Conservation (phyloP, 2,113 vertebrate species). For the Aptenodytes forsteri region DNA sequence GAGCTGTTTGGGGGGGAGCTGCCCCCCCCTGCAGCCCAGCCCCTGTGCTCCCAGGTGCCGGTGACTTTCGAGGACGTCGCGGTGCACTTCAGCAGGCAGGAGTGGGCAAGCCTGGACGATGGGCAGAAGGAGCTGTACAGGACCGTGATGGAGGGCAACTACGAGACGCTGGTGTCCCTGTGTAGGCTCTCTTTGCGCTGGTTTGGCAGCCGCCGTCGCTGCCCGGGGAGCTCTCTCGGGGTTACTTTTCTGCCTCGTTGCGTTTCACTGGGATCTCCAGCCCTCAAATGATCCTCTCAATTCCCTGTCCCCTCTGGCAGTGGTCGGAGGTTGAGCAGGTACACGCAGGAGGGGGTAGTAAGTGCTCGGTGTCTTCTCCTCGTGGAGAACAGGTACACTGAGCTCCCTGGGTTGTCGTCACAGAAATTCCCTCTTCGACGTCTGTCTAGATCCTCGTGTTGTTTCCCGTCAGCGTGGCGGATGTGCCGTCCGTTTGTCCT, state of each 20-base stretch:
- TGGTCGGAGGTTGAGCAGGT: not conserved
- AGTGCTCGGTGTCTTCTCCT: not conserved
- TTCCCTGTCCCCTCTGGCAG: not conserved
- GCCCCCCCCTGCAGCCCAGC: not conserved
- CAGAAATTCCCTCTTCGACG: not conserved
- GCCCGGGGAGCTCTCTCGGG: not conserved
- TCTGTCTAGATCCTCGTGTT: not conserved
- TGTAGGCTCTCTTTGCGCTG: slow-evolving; percentile 51
- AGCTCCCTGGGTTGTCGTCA: not conserved
- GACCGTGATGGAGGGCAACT: slow-evolving; percentile 69
- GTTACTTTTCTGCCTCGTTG: not conserved
- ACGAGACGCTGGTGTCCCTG: slow-evolving; percentile 69
- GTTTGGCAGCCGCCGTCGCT: not conserved
- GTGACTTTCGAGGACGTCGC: slow-evolving; percentile 55
- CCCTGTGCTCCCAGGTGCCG: slow-evolving; percentile 15
- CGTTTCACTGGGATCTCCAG: not conserved
- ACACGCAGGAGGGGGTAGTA: not conserved
- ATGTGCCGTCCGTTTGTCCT: not conserved
- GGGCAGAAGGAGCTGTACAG: slow-evolving; percentile 69
- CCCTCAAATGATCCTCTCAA: not conserved
- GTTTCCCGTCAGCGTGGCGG: rapidly evolving
- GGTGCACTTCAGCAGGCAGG: slow-evolving; percentile 57
- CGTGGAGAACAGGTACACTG: rapidly evolving
- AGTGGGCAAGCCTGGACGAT: slow-evolving; percentile 65
- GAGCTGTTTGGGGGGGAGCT: not conserved